Evolutionary conservation across 2,113 vertebrate species (phyloP).

Genomic region (Perca flavescens): DNA sequence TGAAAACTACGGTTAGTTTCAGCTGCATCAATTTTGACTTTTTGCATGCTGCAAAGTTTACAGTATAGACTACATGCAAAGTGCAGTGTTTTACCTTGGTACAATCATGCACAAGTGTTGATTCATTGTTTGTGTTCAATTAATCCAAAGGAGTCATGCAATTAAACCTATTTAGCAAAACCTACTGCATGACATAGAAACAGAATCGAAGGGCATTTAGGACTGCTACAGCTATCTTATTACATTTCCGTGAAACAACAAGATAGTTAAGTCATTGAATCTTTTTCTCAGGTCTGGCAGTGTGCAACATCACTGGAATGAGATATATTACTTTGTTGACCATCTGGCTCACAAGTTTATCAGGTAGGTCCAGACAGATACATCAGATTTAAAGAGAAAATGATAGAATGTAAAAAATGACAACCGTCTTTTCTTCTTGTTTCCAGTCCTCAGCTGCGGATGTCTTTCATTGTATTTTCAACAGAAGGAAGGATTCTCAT

Average conservation of each 20-base stretch:
- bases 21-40: neutral
- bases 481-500: conserved; percentile 92
- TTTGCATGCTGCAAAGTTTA: neutral
- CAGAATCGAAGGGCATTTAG: neutral
- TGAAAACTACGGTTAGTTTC: neutral
- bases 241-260: neutral
- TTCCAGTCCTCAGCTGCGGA: conserved; percentile 94
- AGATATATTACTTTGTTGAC: conserved; percentile 97
- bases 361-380: conserved; percentile 83
- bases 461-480: conserved; percentile 99
- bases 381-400: neutral
- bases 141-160: neutral
- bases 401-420: neutral
- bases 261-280: neutral
- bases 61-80: neutral
- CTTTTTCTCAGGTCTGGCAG: conserved; percentile 91
- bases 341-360: conserved; percentile 96
- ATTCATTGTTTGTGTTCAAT: neutral
- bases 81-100: neutral
- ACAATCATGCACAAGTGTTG: neutral
- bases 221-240: neutral
- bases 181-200: neutral
- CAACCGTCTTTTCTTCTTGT: neutral
- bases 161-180: too few relatives aligned
- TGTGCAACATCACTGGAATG: conserved; percentile 96